phyloP scores from a whole-genome alignment of 1,140 invertebrate species.

The Bombus superbus region DNA sequence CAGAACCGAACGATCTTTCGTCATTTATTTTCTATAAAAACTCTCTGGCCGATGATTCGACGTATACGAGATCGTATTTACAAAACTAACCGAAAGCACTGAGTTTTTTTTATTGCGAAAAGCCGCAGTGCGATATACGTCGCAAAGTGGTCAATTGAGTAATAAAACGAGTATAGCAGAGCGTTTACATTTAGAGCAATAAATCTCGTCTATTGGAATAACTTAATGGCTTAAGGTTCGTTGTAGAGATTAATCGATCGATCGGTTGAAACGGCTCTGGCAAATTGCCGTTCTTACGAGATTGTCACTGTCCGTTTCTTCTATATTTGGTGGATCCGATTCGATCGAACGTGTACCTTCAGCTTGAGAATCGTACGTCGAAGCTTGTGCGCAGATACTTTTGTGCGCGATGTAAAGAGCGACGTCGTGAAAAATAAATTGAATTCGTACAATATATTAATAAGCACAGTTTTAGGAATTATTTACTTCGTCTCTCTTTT shows the following conservation, averaged over 20 bases:
- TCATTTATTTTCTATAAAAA: neutral
- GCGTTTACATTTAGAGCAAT: neutral
- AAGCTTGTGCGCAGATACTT: no score
- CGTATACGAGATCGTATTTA: neutral
- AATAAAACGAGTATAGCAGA: neutral
- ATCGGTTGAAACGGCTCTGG: neutral
- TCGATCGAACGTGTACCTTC: no score
- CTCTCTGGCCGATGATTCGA: neutral
- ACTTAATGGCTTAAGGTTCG: neutral
- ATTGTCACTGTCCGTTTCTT: neutral
- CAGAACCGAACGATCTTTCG: conserved; percentile 49
- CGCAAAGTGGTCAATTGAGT: neutral
- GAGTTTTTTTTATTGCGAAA: neutral
- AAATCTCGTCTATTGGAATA: neutral
- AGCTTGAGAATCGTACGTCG: no score
- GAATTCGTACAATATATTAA: neutral
- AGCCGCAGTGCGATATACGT: neutral
- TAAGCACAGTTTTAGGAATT: neutral
- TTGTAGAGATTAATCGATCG: neutral
- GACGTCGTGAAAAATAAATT: neutral
- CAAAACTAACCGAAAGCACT: neutral
- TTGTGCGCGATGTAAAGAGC: no score
- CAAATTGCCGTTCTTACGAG: neutral
- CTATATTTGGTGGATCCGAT: no score
- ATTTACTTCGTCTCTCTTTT: neutral